Evolutionary conservation across 2,113 vertebrate species (phyloP).

Genomic region (Tetrao urogallus): DNA sequence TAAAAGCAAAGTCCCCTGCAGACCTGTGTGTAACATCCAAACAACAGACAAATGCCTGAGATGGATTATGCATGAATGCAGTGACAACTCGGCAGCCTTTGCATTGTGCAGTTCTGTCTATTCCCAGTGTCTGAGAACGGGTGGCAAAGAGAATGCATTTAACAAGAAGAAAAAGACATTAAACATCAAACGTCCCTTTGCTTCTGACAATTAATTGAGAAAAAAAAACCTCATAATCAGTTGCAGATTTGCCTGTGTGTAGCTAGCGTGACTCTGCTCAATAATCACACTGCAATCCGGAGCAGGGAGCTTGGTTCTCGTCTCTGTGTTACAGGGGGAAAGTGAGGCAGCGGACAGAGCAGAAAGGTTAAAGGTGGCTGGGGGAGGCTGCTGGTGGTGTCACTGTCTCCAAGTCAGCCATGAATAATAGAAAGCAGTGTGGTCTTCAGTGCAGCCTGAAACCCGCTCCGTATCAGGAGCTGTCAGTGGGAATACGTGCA

Average conservation of each 20-base stretch:
- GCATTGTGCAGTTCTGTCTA: not conserved
- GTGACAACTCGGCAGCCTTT: not conserved
- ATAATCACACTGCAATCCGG: not conserved
- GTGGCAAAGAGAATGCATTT: constrained; percentile 28
- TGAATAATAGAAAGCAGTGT: not conserved
- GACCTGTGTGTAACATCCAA: not conserved
- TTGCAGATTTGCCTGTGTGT: constrained; percentile 37
- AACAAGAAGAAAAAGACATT: constrained; percentile 51
- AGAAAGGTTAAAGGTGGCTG: constrained; percentile 32
- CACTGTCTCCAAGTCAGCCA: not conserved
- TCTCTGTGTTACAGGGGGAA: not conserved
- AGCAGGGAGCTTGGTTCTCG: constrained; percentile 33
- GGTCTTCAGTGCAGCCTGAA: not conserved
- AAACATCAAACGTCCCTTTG: constrained; percentile 64
- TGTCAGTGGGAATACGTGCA: not conserved
- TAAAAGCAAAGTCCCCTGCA: not conserved
- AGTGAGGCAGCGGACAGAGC: not conserved
- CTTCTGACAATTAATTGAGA: constrained; percentile 71
- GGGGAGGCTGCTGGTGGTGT: not conserved
- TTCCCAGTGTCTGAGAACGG: constrained; percentile 32
- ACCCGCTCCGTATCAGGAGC: accelerated
- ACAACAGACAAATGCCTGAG: not conserved
- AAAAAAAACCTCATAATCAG: constrained; percentile 63
- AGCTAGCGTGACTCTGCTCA: constrained; percentile 12
- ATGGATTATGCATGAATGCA: accelerated